Base-by-base conservation (phyloP, 2,888 invertebrate genomes). In the Amblyteles armatorius region DNA sequence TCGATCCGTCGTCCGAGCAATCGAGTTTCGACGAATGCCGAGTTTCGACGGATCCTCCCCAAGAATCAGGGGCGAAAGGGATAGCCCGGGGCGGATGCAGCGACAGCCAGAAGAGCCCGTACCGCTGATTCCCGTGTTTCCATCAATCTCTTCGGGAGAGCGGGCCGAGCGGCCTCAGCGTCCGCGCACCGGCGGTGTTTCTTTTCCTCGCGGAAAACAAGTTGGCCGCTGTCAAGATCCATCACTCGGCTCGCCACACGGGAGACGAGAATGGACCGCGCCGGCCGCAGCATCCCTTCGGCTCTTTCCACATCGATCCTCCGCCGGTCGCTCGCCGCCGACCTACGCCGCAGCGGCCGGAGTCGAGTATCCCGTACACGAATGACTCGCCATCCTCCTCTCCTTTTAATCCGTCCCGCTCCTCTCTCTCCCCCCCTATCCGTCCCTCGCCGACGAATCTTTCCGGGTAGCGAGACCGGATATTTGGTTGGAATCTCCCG, bases 191-290 rank as follows among this genome's bases (percentile, higher is more conserved):
- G 80, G 72, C 81, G 77, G 81, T 77, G 65, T 74, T 55, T 69
- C 65, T 50, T 52, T 65, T 63, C 57, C 76, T 82, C 82, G 78
- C 72, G 78, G 84, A 86, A 85, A 85, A 86, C 87, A 87, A 87
- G 85, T 86, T 85, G 85, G 81, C 79, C 85, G 84, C 84, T 84
- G 86, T 87, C 87, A 87, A 87, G 86, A 87, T 87, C 86, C 85
- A 87, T 87, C 87, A 87, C 86, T 84, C 82, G 84, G 77, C 77
- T 81, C 77, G 77, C 84, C 81, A 84, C 84, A 84, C 81, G 72
- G 77, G 81, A 81, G 77, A 81, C 84, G 77, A 68, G 80, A 83
- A 72, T 73, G 68, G 78, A n/a, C 74, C 79, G 68, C 44, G 60
- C 72, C 72, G 29, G 63, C 55, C 19, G 79, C 79, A 69, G 81